These are phyloP conservation scores for Homalodisca vitripennis DNA, from an alignment of 1,140 invertebrate genomes.

Conservation along the genomic window DNA sequence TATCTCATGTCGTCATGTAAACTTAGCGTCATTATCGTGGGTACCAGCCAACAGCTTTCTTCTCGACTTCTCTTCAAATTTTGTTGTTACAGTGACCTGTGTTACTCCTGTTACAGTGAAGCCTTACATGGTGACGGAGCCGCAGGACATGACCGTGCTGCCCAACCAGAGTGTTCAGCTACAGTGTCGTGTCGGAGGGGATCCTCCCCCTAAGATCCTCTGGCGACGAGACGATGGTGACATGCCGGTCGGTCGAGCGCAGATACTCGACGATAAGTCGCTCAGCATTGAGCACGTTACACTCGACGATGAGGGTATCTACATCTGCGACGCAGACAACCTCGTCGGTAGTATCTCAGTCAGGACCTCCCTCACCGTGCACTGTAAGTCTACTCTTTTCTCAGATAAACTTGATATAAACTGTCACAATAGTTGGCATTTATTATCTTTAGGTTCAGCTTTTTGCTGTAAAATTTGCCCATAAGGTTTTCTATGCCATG, in stretches of 20 bases:
- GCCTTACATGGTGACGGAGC: constrained; percentile 82
- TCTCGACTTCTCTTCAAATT: too few species aligned
- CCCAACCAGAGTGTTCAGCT: constrained; percentile 81
- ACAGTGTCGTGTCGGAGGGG: constrained; percentile 85
- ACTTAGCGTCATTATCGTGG: too few species aligned
- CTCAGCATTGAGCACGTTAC: constrained; percentile 72
- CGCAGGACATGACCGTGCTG: constrained; percentile 79
- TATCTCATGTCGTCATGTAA: too few species aligned
- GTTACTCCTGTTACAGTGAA: constrained; percentile 78
- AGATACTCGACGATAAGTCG: constrained; percentile 73
- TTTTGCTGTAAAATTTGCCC: neutral
- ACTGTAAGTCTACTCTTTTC: constrained; percentile 69
- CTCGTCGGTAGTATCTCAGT: constrained; percentile 72
- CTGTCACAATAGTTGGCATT: constrained; percentile 6
- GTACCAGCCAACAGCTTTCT: too few species aligned
- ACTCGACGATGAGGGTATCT: constrained; percentile 75
- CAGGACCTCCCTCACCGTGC: constrained; percentile 69
- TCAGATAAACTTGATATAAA: neutral
- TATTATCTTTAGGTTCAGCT: constrained; percentile 9
- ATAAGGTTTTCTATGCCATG: neutral
- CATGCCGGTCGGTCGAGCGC: constrained; percentile 72
- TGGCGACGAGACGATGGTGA: constrained; percentile 87
- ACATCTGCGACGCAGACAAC: constrained; percentile 80
- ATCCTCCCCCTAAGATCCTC: constrained; percentile 83
- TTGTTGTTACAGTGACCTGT: too few species aligned